Percentiles rank a stretch among this genome's conserved stretches.
phyloP scores from a whole-genome alignment of 2,797 vertebrate genomes.

The Onychomys torridus region DNA sequence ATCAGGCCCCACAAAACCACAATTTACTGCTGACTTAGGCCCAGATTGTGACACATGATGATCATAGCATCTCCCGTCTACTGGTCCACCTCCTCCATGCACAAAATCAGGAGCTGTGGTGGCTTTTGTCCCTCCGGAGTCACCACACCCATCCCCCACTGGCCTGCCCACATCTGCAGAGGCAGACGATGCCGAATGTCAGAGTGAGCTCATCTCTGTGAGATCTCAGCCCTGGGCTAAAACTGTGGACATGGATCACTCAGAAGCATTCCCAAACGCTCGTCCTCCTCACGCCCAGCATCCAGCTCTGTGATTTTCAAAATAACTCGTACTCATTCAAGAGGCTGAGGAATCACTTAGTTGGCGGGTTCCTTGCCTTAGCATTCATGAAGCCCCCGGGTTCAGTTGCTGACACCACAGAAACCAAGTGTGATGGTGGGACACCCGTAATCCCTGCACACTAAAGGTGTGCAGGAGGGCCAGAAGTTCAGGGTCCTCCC shows the following conservation, averaged over 20 bases:
- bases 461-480: neutral
- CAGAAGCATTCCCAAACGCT: neutral
- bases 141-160: neutral
- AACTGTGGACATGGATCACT: neutral
- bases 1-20: neutral
- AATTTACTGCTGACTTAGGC: neutral
- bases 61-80: neutral
- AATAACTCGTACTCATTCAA: neutral
- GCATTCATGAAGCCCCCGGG: neutral
- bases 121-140: neutral
- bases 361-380: neutral
- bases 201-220: neutral
- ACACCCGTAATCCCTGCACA: neutral
- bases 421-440: neutral
- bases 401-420: neutral
- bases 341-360: neutral
- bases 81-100: neutral
- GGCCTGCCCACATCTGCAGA: neutral
- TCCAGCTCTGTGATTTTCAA: neutral
- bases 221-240: neutral
- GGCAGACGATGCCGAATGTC: neutral
- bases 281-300: neutral
- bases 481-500: neutral
- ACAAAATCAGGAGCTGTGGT: neutral
- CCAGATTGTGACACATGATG: neutral